Conservation (phyloP, 2,113 vertebrate species). For the Corythaixoides concolor region DNA sequence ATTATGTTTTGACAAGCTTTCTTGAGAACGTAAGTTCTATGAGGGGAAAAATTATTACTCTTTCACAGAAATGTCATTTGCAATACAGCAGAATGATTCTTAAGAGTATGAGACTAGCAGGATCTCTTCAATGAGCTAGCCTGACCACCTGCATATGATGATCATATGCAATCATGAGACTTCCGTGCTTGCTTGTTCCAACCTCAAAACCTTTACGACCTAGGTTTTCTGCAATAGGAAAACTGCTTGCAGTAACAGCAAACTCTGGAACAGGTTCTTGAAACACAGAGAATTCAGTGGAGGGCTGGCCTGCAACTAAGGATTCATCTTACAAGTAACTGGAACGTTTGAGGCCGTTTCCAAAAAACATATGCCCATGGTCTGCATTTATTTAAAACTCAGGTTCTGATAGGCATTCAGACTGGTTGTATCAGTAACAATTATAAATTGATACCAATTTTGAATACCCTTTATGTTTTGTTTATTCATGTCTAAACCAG, state of each 20-base stretch:
- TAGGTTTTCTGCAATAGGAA: background rate
- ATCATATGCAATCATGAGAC: background rate
- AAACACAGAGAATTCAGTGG: fast-evolving
- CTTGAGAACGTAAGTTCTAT: conserved; percentile 41
- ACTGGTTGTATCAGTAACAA: background rate
- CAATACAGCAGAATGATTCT: background rate
- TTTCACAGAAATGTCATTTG: conserved; percentile 22
- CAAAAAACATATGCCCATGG: background rate
- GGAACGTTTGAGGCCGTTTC: background rate
- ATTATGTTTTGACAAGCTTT: conserved; percentile 68
- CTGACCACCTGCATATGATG: background rate
- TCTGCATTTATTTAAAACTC: background rate
- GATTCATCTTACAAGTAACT: background rate
- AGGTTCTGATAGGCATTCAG: background rate
- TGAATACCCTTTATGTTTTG: background rate
- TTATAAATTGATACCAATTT: background rate
- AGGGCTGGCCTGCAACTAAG: background rate
- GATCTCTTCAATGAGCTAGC: background rate
- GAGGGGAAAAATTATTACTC: conserved; percentile 15
- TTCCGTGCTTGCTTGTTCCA: background rate
- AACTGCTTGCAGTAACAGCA: background rate
- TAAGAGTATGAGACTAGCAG: background rate
- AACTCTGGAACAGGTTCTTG: background rate
- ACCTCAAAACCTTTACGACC: background rate
- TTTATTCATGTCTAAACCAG: background rate